These are phyloP conservation scores for Saguinus midas DNA, from an alignment of 2,113 vertebrate genomes.

Conservation along the genomic window DNA sequence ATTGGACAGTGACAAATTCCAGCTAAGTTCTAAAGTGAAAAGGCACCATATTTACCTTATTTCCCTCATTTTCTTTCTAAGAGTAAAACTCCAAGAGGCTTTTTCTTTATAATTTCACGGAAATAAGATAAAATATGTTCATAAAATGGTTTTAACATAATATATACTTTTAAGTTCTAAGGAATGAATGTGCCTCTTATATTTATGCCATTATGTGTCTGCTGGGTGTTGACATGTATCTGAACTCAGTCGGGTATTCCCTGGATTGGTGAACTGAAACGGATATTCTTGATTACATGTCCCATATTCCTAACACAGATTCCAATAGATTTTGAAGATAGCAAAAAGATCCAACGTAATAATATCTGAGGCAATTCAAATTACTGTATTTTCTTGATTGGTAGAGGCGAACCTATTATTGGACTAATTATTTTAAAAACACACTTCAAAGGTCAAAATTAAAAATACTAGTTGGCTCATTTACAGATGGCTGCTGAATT, in stretches of 20 bases:
- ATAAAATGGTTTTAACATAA: neutral
- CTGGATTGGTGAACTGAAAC: neutral
- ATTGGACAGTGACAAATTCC: neutral
- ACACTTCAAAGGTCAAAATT: conserved; percentile 48
- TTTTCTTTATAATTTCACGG: conserved; percentile 2
- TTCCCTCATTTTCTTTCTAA: neutral
- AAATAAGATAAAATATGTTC: conserved; percentile 5
- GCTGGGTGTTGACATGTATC: neutral
- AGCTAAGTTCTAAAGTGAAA: neutral
- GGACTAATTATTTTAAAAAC: conserved; percentile 43
- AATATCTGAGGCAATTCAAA: neutral
- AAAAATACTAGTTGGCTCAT: conserved; percentile 66
- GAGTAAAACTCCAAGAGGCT: neutral
- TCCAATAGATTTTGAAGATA: neutral
- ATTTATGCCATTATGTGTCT: neutral
- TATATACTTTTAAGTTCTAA: neutral
- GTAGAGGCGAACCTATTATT: neutral
- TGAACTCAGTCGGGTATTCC: neutral
- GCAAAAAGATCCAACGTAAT: neutral
- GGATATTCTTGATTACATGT: conserved; percentile 1
- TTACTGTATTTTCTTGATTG: neutral
- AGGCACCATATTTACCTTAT: neutral
- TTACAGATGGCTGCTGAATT: conserved; percentile 66
- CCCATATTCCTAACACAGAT: neutral
- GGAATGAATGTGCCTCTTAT: neutral